A percentile compares a stretch with the other conserved stretches of the same genome.
Evolutionary conservation across 2,888 invertebrate genomes (phyloP).

Genomic region (Xylota segnis): DNA sequence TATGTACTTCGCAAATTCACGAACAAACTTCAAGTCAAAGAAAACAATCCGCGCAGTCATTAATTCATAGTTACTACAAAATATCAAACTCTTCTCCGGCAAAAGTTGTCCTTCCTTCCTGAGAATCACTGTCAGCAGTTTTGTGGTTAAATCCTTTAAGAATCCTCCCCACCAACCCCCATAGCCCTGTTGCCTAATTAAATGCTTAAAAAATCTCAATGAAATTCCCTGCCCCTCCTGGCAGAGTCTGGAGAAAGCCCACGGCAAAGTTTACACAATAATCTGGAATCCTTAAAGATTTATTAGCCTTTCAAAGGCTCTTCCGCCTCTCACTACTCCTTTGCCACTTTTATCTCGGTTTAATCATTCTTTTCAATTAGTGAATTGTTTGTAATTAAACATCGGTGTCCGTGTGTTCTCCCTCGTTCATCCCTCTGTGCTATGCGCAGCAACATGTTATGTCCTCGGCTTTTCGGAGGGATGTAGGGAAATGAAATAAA

Average conservation of each 20-base stretch:
- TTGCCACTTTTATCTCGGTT: conserved; percentile 41
- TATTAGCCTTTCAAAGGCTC: conserved; percentile 40
- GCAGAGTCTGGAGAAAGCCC: background rate
- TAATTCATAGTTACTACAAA: background rate
- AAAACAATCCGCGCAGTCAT: background rate
- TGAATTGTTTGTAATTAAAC: conserved; percentile 71
- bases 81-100: background rate
- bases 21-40: background rate
- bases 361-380: conserved; percentile 74
- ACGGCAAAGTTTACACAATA: conserved; percentile 37
- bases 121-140: conserved; percentile 43
- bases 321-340: background rate
- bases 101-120: conserved; percentile 2
- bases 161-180: background rate
- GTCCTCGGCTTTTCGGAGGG: background rate
- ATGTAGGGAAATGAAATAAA: background rate
- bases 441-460: conserved; percentile 44
- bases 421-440: background rate
- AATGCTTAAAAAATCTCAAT: conserved; percentile 31
- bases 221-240: background rate
- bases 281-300: conserved; percentile 52
- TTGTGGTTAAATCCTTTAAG: conserved; percentile 47
- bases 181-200: conserved; percentile 26
- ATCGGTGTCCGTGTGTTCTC: conserved; percentile 35
- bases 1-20: background rate